Conservation (phyloP, 2,888 invertebrate species). For the Pocota personata region DNA sequence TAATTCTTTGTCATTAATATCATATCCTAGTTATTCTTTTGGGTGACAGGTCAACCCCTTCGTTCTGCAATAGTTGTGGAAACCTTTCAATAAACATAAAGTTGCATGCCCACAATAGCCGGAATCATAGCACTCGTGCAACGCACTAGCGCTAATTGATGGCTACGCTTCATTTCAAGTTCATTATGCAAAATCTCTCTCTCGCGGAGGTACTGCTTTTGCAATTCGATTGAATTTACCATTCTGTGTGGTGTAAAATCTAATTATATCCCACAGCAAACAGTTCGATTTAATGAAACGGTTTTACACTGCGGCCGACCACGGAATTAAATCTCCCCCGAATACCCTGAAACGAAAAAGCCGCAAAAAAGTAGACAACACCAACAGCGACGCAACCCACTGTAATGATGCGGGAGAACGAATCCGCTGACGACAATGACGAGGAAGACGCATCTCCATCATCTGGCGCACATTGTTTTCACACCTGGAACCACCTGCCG, state of each 20-base stretch:
- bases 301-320: constrained; percentile 43
- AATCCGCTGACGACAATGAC: not conserved
- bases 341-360: not conserved
- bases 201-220: not conserved
- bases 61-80: too few species aligned
- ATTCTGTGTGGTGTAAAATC: constrained; percentile 9
- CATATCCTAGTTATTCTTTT: too few species aligned
- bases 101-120: not conserved
- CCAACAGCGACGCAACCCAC: not conserved
- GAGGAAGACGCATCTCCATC: constrained; percentile 32
- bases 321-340: constrained; percentile 44
- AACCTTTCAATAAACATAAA: not conserved
- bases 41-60: too few species aligned
- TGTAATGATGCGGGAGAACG: not conserved
- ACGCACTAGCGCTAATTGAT: not conserved
- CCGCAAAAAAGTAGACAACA: constrained; percentile 27
- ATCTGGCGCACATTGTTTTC: constrained; percentile 11
- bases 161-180: constrained; percentile 2
- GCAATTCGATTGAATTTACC: constrained; percentile 5
- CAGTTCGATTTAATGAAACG: constrained; percentile 57
- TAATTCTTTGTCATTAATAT: too few species aligned
- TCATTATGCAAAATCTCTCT: constrained; percentile 24
- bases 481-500: constrained; percentile 4
- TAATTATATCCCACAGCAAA: constrained; percentile 37
- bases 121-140: not conserved